Evolutionary conservation across 2,888 invertebrate species (phyloP), one percentile per base, ranked within the genome.

Genomic region (Danaus chrysippus): DNA sequence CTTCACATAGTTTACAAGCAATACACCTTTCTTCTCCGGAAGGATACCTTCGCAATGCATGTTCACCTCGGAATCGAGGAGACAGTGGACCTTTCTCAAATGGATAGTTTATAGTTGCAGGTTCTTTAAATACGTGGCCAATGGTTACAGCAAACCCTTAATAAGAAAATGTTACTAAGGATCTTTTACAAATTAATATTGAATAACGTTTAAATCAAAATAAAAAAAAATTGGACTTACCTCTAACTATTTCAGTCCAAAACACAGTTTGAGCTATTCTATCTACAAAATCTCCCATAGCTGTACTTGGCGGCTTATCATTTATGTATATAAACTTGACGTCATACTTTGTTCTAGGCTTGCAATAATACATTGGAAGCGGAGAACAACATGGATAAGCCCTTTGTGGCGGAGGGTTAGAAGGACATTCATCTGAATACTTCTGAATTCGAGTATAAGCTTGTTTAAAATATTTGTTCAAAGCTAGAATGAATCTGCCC

Each of bases 41-140:
- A 0, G 99, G 98, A 85, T 98, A 97, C 54, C 99, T 93, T 63
- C 99, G 93, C 60, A 99, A 89, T n/a, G 98, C 99, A 86, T 99
- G 99, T 84, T 99, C 99, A 0, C 99, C 99, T 73, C 99, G 93
- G 85, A 99, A 99, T 64, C 99, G 92, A 0, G 99, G 98, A 74
- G 98, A 98, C 55, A 99, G 88, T 0, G 99, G 99, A 13, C 99
- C 99, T 82, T 99, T 99, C 85, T 99, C 99, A 84, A 99, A 99
- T 0, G 99, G 99, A 84, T 99, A 99, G 86, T 99, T 99, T 72
- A 99, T 98, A 0, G 99, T 99, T 0, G 98, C 98, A 10, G 99
- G 99, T 83, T 99, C 99, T 83, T 85, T 83, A 66, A 87, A 90
- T 62, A 88, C 78, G 64, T 96, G 94, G 0, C 94, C 95, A 64